Base-by-base conservation (phyloP, 2,888 invertebrate genomes). In the Caenorhabditis zanzibari region DNA sequence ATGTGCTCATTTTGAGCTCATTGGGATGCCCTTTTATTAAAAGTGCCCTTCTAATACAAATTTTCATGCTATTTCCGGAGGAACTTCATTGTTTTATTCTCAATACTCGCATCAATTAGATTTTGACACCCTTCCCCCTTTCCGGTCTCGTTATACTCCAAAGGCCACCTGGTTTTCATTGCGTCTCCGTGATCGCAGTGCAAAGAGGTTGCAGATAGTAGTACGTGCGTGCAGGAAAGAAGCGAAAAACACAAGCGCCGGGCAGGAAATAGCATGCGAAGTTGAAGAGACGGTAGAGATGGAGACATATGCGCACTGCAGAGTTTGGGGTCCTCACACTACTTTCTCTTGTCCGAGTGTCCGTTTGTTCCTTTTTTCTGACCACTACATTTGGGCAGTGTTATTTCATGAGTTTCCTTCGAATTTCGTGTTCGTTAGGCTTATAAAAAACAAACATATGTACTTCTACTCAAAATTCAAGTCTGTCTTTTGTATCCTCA, bases 271-370 rank as follows among this genome's bases (percentile, higher is more conserved):
- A 52, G 22, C 22, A 49, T 19, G 19, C 1, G 64, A n/a, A 6
- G 3, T 2, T 54, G 35, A 52, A 68, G 68, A 68, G 68, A 32
- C 38, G 5, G 3, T 38, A 52, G 66, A 14, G 32, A 68, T 28
- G 19, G 52, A 49, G 19, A 19, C 1, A 32, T 12, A 22, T 16
- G 14, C 26, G 44, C 49, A 49, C 10, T 22, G 56, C 52, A 56
- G 54, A 74, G 12, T 58, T 64, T 28, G 54, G 63, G 44, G 64
- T 47, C 47, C 56, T 75, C 64, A 64, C 26, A 52, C 61, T 64
- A 56, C 49, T 26, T 16, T 10, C 3, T 19, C 61, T n/a, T 38
- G 28, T 61, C 38, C 61, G 38, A 19, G 38, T 28, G 68, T 22
- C 38, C 68, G 12, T 32, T 22, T 7, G 38, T 22, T 32, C 16